These are phyloP conservation scores for Bellardia pandia DNA, from an alignment of 2,888 invertebrate species.

Conservation along the genomic window DNA sequence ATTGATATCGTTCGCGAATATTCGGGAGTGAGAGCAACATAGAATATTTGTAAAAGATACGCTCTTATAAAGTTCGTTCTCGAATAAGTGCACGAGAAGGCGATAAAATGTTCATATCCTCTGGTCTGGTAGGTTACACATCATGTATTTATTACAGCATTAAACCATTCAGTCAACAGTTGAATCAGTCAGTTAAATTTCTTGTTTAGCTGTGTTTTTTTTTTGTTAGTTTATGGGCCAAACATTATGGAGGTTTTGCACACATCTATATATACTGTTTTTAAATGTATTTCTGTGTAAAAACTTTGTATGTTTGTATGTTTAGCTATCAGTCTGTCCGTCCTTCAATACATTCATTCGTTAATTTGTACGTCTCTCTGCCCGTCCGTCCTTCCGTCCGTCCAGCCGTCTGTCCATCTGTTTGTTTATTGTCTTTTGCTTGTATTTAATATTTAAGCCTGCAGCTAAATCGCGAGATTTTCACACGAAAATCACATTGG, in stretches of 20 bases:
- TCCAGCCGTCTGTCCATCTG: constrained; percentile 46
- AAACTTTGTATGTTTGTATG: constrained; percentile 21
- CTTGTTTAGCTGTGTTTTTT: constrained; percentile 15
- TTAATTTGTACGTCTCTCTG: constrained; percentile 18
- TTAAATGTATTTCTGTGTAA: constrained; percentile 4
- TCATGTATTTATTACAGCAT: constrained; percentile 19
- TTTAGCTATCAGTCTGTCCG: background rate
- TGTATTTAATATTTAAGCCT: constrained; percentile 76
- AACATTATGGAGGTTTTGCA: background rate
- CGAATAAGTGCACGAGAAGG: too few relatives aligned
- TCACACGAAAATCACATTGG: constrained; percentile 83
- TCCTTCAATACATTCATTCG: background rate
- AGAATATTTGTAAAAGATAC: too few relatives aligned
- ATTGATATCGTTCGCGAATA: too few relatives aligned
- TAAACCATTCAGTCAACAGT: constrained; percentile 40
- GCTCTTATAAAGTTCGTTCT: too few relatives aligned
- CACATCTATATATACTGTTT: background rate
- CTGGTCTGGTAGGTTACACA: too few relatives aligned
- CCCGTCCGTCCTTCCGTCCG: constrained; percentile 15
- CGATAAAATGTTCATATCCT: too few relatives aligned
- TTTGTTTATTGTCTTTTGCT: constrained; percentile 68
- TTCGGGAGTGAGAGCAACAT: too few relatives aligned
- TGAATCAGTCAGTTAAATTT: constrained; percentile 31
- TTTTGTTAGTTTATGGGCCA: constrained; percentile 12
- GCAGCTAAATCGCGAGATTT: constrained; percentile 80